Evolutionary conservation across 1,140 invertebrate species (phyloP), one percentile per base, ranked within the genome.

Genomic region (Dryas iulia): DNA sequence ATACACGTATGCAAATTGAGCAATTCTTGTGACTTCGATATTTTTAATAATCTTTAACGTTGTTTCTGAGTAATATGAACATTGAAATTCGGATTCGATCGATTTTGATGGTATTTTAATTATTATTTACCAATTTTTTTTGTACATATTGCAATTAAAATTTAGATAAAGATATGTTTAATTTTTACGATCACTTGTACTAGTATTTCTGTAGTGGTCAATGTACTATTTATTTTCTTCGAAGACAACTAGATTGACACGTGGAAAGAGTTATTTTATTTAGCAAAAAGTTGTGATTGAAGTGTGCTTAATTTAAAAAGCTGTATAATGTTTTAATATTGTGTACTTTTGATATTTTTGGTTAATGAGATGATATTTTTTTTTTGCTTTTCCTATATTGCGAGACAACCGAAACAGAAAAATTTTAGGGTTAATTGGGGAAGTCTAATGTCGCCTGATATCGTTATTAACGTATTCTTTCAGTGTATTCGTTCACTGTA

Each of bases 111-210:
- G 39, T 47, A 47, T 47, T 18, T 47, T 47, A 47, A 47, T 47
- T 18, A 47, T 47, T 47, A 47, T 47, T 47, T 47, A 47, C 39
- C 39, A 47, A 39, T 47, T 47, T 47, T n/a, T 47, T 47, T 47
- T 47, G 39, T 47, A 21, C 8, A 18, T 21, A 21, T 47, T 47
- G 7, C 21, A 47, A 47, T 47, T 47, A 47, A 47, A 47, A 6
- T 47, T 7, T 47, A 47, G 39, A 47, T 47, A 47, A 47, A 47
- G 14, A 47, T 39, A 1, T 39, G 7, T 39, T 47, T 47, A 47
- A 47, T 47, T 47, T 47, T 47, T 47, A 47, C 39, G 39, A 47
- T 18, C 14, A 47, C 39, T 21, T 47, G 14, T 47, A 21, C 39
- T 47, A 47, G 14, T 47, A 47, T 47, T 8, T 47, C 18, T 47